Evolutionary conservation across 1,140 invertebrate species (phyloP), one percentile per base, ranked within the genome.

Genomic region (Himalopsyche phryganea): DNA sequence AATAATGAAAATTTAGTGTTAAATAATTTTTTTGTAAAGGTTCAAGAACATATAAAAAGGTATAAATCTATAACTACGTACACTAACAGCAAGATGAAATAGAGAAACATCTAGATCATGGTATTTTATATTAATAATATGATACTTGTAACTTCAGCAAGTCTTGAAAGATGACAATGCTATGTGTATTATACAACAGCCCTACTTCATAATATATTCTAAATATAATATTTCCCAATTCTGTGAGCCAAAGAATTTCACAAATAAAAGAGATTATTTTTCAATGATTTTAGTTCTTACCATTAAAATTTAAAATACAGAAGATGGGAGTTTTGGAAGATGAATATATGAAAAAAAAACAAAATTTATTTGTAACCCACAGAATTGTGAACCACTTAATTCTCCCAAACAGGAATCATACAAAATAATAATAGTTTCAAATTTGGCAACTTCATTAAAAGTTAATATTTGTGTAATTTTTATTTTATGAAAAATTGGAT

Each of bases 11-110:
- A 50, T 42, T 35, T 33, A 4, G 11, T 9, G 17, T 28, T 6
- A 52, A 45, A 50, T 18, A 33, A 18, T 20, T 46, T 15, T 32
- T n/a, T 32, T 42, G 20, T 28, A 13, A 20, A 50, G 13, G 18
- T 19, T 42, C 33, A 20, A 44, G 44, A n/a, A 28, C 19, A 11
- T 17, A 36, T 19, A 60, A 53, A 32, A 54, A 49, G 32, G 45
- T 35, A 45, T 33, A 48, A 56, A 50, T 35, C 38, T 44, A 56
- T 53, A 49, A 28, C 52, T 55, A 54, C 50, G 42, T 54, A 60
- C 58, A 60, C 46, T 60, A 44, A 60, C 48, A 60, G 52, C 46
- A 42, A 55, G 58, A 60, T 60, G 28, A 48, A 60, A 48, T 48
- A 46, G 32, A 50, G 41, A 50, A 44, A 59, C 9, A 14, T 32